Percentiles rank a stretch among this genome's conserved stretches.
Evolutionary conservation across 2,797 vertebrate species (phyloP).

Genomic region (Eremophila alpestris): DNA sequence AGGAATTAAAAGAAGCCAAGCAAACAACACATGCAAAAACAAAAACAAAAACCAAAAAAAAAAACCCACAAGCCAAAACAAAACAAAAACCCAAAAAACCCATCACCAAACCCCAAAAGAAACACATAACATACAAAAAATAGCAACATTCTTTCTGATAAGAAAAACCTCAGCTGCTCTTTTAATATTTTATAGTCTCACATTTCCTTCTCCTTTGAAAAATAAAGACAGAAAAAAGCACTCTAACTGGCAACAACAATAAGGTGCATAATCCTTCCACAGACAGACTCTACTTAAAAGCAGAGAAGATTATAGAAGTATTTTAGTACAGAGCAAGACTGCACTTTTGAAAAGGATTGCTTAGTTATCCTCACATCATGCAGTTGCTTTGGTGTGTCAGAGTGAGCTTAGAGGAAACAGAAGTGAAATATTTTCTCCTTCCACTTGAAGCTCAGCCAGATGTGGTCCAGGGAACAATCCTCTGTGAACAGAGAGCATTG

Average conservation of each 20-base stretch:
- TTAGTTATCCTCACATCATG: neutral
- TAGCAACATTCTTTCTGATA: neutral
- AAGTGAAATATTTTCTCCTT: neutral
- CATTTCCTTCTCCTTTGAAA: neutral
- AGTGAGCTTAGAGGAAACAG: neutral
- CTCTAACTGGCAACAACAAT: neutral
- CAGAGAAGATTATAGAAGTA: neutral
- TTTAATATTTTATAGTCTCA: neutral
- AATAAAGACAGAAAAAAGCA: neutral
- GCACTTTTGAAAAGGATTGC: neutral
- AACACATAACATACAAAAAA: neutral
- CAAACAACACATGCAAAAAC: accelerated
- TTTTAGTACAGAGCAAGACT: neutral
- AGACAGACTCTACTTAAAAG: neutral
- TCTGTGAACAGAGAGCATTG: neutral
- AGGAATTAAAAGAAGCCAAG: neutral
- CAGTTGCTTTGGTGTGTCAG: neutral
- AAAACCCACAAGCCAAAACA: too few relatives aligned
- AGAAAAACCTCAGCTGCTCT: neutral
- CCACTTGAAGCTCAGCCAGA: neutral
- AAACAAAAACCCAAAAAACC: too few relatives aligned
- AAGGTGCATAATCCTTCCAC: neutral
- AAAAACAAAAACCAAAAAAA: neutral
- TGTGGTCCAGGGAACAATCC: neutral
- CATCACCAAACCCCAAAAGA: neutral